Evolutionary conservation across 2,113 vertebrate genomes (phyloP).

Genomic region (Dascyllus trimaculatus): DNA sequence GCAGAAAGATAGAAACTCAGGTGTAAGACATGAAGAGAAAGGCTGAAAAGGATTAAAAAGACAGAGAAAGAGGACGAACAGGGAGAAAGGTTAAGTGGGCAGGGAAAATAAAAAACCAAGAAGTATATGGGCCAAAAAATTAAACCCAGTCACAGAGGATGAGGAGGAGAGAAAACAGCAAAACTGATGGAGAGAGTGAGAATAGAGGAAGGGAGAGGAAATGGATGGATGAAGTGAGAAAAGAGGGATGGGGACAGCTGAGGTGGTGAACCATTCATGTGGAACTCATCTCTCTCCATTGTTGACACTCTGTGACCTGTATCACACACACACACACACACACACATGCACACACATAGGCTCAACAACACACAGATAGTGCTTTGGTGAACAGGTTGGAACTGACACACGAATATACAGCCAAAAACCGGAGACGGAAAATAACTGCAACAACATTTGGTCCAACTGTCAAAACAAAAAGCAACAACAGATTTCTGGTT

Average conservation of each 20-base stretch:
- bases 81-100: conserved; percentile 33
- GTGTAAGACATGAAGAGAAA: neutral
- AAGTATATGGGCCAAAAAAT: conserved; percentile 17
- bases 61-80: neutral
- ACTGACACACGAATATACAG: conserved; percentile 22
- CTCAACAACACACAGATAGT: conserved; percentile 39
- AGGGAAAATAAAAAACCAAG: neutral
- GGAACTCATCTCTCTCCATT: conserved; percentile 79
- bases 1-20: too few relatives aligned
- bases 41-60: neutral
- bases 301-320: conserved; percentile 81
- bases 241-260: conserved; percentile 37
- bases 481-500: conserved; percentile 29
- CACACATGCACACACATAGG: conserved; percentile 36
- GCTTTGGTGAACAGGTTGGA: conserved; percentile 50
- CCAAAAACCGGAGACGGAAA: conserved; percentile 45
- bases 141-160: neutral
- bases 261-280: conserved; percentile 76
- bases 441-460: conserved; percentile 25
- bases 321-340: conserved; percentile 47
- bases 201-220: conserved; percentile 8
- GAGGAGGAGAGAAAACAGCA: neutral
- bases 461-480: conserved; percentile 42
- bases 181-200: neutral
- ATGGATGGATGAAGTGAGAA: conserved; percentile 45